Conservation (phyloP, 2,113 vertebrate species). For the Sciurus niger region DNA sequence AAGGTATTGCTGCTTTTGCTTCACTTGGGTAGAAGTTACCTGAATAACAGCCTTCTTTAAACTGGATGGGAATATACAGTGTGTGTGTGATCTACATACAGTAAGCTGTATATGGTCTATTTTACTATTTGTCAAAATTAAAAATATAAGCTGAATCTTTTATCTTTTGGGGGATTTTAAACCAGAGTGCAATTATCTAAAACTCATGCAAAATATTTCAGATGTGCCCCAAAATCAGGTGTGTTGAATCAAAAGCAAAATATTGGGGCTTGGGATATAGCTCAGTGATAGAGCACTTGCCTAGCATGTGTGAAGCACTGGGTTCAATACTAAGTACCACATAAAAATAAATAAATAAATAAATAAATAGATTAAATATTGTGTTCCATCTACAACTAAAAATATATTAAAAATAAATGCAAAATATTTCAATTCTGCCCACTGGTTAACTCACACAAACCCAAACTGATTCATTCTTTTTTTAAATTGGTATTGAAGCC, state of each 20-base stretch:
- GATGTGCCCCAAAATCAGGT: neutral
- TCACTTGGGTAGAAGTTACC: neutral
- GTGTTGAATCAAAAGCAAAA: slow-evolving; percentile 29
- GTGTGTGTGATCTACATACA: neutral
- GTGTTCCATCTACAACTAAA: too few species aligned
- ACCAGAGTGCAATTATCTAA: neutral
- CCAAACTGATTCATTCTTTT: neutral
- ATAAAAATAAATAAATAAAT: too few species aligned
- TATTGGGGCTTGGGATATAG: neutral
- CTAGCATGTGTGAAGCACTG: too few species aligned
- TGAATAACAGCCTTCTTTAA: neutral
- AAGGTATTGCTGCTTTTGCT: neutral
- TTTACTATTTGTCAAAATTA: neutral
- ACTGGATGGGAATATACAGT: neutral
- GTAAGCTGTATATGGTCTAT: neutral
- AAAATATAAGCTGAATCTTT: neutral
- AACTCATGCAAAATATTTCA: neutral
- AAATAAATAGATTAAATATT: too few species aligned
- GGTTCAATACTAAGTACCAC: too few species aligned
- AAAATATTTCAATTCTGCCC: neutral
- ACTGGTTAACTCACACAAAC: slow-evolving; percentile 1
- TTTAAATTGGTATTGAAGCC: too few species aligned
- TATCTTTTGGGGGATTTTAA: neutral
- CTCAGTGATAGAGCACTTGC: too few species aligned
- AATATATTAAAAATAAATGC: too few species aligned